Base-by-base conservation (phyloP, 2,797 vertebrate genomes). In the Sebastes ruberrimus region DNA sequence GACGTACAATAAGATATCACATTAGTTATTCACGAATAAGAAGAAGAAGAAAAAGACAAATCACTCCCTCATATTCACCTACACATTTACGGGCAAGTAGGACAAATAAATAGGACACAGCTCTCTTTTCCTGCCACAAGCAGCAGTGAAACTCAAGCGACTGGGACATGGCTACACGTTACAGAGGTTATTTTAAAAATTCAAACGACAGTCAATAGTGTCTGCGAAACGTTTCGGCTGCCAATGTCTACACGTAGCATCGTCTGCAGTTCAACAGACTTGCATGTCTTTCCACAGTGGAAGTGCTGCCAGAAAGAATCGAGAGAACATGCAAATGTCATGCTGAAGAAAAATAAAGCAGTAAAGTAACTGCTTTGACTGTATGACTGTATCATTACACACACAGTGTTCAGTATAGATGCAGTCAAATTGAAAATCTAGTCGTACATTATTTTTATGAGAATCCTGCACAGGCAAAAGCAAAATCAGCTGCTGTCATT, bases 51-150 rank as follows among this genome's bases (percentile, higher is more conserved):
- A 57, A 71, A 70, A 55, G 20, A 70, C 49, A 71, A 83, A 71
- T 59, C 62, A 57, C 42, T 27, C 10, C 63, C 49, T 57, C n/a
- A 22, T 53, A 52, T 65, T 79, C 52, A 86, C 71, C 64, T 64
- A 81, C 67, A 78, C 23, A 70, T 75, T 55, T 33, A 65, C 18
- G 0, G 55, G 13, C 55, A 78, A 71, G 27, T 32, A 71, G 61
- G 73, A 82, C 74, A 76, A 66, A 79, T 66, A 74, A 82, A 84
- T 71, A 80, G 76, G 76, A 53, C 78, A 55, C 28, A 16, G 33
- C 22, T 68, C 32, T 22, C 57, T 35, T 46, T 56, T 66, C 59
- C 8, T 18, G 33, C 55, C 74, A 67, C 63, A 32, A 35, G 25
- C 56, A 68, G 59, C 65, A 32, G 28, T 33, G 5, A 57, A 78